Evolutionary conservation across 2,888 invertebrate species (phyloP), one percentile per base, ranked within the genome.

Genomic region (Linhomoeus sp.): DNA sequence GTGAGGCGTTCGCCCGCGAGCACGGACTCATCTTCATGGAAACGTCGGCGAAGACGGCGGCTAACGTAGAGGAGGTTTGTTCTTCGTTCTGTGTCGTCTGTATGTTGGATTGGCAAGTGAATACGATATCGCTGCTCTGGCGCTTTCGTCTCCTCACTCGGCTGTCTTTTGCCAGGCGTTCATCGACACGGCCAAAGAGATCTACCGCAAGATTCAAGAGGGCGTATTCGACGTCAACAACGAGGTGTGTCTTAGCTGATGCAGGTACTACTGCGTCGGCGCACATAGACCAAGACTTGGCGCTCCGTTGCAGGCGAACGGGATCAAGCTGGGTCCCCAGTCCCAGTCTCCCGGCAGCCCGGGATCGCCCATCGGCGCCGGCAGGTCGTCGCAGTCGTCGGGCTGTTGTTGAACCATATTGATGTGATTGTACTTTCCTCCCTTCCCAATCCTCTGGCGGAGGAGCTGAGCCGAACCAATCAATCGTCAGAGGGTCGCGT

Each of bases 21-120:
- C 94, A 99, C 68, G 94, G 94, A 3, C 76, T 99, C 47, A 88
- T 99, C 49, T 99, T 97, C 71, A 99, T 99, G 94, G 97, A 99
- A 73, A 97, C 97, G 0, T 92, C 92, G 20, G 97, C 97, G 37
- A 92, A 99, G 70, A 99, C 97, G 29, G 97, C 97, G 2, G 90
- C 92, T 47, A 97, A 99, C 68, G 97, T 99, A 40, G 97, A 99
- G 68, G 97, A 97, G 62, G 68, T 67, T 51, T 17, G 50, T n/a
- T n/a, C n/a, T n/a, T n/a, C n/a, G n/a, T n/a, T n/a, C n/a, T n/a
- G n/a, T n/a, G n/a, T n/a, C n/a, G n/a, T n/a, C n/a, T n/a, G n/a
- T n/a, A n/a, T n/a, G n/a, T n/a, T n/a, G n/a, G n/a, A n/a, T n/a
- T n/a, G n/a, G n/a, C n/a, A n/a, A n/a, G n/a, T n/a, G n/a, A n/a